Conservation (phyloP, 2,797 vertebrate genomes). For the Avahi laniger region DNA sequence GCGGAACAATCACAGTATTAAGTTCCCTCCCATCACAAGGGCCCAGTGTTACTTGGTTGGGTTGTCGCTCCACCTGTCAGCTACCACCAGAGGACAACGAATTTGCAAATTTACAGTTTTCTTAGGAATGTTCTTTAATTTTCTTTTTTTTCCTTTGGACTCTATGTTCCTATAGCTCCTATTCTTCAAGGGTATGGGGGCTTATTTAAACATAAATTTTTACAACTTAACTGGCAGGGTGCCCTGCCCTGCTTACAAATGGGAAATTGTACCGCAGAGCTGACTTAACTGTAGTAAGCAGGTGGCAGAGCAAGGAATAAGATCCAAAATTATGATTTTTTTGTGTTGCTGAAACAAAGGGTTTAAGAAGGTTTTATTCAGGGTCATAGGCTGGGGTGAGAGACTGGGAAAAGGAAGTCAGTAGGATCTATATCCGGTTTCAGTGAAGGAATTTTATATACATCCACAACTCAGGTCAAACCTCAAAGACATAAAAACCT, state of each 20-base stretch:
- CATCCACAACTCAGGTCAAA: not conserved
- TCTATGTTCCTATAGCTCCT: not conserved
- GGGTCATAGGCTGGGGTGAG: not conserved
- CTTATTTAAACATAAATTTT: conserved; percentile 40
- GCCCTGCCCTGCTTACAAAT: not conserved
- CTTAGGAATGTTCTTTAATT: conserved; percentile 68
- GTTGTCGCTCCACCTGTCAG: conserved; percentile 76
- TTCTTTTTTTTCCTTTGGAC: conserved; percentile 49
- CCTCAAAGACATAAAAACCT: conserved; percentile 25
- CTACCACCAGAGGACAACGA: conserved; percentile 64
- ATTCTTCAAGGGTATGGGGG: not conserved
- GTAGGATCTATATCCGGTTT: not conserved
- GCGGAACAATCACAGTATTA: conserved; percentile 81
- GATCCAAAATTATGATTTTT: not conserved
- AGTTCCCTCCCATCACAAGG: conserved; percentile 78
- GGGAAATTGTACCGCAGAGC: conserved; percentile 4
- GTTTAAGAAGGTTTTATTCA: not conserved
- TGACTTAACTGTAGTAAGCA: not conserved
- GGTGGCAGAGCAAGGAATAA: conserved; percentile 29
- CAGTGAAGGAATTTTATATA: not conserved
- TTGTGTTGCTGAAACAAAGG: not conserved
- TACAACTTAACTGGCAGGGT: conserved; percentile 26
- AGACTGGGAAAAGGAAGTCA: not conserved
- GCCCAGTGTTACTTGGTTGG: conserved; percentile 65
- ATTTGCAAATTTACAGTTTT: conserved; percentile 74